These are phyloP conservation scores for Hippoglossus hippoglossus DNA, from an alignment of 2,797 vertebrate genomes.

Conservation along the genomic window DNA sequence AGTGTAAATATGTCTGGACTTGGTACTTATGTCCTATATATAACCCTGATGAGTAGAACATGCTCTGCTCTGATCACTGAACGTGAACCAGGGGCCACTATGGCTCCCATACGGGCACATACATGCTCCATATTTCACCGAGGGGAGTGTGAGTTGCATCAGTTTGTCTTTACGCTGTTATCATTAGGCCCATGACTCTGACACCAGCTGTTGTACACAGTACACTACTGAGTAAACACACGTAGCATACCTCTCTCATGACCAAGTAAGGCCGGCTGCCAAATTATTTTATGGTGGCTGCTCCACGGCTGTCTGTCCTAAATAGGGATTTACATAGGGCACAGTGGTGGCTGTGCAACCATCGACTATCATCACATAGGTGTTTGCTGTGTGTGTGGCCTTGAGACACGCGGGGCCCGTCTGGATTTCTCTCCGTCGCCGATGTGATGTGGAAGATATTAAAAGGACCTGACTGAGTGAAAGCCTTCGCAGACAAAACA, in stretches of 20 bases:
- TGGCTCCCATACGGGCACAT: constrained; percentile 27
- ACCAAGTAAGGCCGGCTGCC: constrained; percentile 76
- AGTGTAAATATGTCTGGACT: constrained; percentile 18
- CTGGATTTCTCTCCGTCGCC: constrained; percentile 59
- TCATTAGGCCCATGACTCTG: constrained; percentile 66
- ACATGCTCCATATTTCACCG: constrained; percentile 55
- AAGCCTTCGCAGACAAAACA: constrained; percentile 59
- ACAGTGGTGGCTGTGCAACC: constrained; percentile 34
- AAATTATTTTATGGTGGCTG: constrained; percentile 72
- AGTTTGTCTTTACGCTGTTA: constrained; percentile 72
- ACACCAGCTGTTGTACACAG: constrained; percentile 77
- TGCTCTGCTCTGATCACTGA: background rate
- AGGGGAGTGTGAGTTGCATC: constrained; percentile 60
- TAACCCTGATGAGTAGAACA: too few relatives aligned
- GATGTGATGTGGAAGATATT: constrained; percentile 69
- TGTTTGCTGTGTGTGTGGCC: constrained; percentile 68
- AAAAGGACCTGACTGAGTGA: constrained; percentile 69
- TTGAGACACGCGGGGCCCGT: constrained; percentile 65
- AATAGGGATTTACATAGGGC: constrained; percentile 74
- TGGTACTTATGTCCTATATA: background rate
- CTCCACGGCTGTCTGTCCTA: constrained; percentile 57
- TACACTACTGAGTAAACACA: constrained; percentile 76
- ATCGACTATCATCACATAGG: constrained; percentile 52
- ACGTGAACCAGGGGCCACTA: constrained; percentile 17
- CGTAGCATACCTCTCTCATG: constrained; percentile 69